phyloP scores from a whole-genome alignment of 2,797 vertebrate species.

The Steatocranus sp. region DNA sequence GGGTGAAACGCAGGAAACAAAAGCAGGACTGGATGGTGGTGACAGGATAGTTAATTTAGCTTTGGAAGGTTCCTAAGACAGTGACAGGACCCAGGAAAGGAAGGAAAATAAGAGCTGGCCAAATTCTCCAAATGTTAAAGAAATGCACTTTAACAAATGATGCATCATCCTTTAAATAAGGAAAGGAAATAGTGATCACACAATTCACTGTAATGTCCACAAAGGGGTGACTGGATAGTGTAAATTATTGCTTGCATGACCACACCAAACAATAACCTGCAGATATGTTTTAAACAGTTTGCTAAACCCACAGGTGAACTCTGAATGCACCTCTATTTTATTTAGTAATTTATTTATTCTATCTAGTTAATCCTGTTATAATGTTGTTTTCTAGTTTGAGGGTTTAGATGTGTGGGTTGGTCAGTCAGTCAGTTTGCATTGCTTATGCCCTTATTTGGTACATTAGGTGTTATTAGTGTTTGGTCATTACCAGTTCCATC shows the following conservation, averaged over 20 bases:
- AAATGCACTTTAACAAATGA: not conserved
- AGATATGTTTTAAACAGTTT: not conserved
- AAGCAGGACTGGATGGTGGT: not conserved
- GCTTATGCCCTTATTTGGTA: not conserved
- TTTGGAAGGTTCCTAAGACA: not conserved
- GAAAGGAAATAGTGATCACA: not conserved
- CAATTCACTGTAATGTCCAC: not conserved
- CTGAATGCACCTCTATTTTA: not conserved
- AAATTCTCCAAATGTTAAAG: not conserved
- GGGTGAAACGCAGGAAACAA: not conserved
- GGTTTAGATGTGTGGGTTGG: not conserved
- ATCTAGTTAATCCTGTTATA: rapidly evolving
- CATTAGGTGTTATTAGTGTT: not conserved
- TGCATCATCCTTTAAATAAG: not conserved
- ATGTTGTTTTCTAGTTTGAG: not conserved
- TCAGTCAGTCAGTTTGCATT: not conserved
- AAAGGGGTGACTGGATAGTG: not conserved
- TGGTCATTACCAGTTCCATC: not conserved
- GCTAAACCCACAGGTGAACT: not conserved
- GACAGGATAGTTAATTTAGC: not conserved
- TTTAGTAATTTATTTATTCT: not conserved
- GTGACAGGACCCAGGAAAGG: not conserved
- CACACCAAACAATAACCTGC: not conserved
- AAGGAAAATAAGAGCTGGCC: not conserved
- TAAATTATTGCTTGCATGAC: not conserved